These are phyloP conservation scores for Nowickia ferox DNA, from an alignment of 2,888 invertebrate species.

Conservation along the genomic window DNA sequence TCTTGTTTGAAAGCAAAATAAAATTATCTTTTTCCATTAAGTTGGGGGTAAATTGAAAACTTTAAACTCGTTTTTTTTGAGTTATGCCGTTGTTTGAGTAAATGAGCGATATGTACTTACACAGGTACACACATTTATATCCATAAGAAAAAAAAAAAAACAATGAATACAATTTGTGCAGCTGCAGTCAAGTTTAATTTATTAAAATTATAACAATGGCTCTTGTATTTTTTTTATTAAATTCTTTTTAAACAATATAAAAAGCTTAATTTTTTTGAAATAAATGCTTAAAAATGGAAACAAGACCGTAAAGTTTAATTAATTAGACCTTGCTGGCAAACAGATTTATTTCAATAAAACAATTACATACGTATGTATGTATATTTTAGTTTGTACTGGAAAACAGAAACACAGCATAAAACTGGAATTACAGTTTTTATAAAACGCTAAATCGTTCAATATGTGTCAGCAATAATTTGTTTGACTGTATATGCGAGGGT, in stretches of 20 bases:
- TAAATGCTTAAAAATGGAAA: not conserved
- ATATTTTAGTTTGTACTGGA: not conserved
- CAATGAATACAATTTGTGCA: constrained; percentile 48
- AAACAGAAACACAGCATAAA: not conserved
- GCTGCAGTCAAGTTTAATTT: constrained; percentile 68
- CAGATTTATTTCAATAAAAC: not conserved
- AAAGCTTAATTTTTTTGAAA: constrained; percentile 6
- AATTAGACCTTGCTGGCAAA: not conserved
- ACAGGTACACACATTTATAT: not conserved
- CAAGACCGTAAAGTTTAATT: not conserved
- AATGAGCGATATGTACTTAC: not conserved
- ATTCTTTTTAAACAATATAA: constrained; percentile 33
- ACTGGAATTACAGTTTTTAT: no score
- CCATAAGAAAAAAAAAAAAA: constrained; percentile 21
- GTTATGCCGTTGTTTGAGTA: not conserved
- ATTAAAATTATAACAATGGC: constrained; percentile 63
- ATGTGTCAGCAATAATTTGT: no score
- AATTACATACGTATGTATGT: not conserved
- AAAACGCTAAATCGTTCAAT: no score
- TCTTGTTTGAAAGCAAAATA: no score
- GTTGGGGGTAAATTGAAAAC: no score
- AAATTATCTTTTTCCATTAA: no score
- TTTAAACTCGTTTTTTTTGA: no score
- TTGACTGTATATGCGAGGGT: no score
- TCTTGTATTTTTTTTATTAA: constrained; percentile 39